These are phyloP conservation scores for Crocallis elinguaria DNA, from an alignment of 2,888 invertebrate species.

Conservation along the genomic window DNA sequence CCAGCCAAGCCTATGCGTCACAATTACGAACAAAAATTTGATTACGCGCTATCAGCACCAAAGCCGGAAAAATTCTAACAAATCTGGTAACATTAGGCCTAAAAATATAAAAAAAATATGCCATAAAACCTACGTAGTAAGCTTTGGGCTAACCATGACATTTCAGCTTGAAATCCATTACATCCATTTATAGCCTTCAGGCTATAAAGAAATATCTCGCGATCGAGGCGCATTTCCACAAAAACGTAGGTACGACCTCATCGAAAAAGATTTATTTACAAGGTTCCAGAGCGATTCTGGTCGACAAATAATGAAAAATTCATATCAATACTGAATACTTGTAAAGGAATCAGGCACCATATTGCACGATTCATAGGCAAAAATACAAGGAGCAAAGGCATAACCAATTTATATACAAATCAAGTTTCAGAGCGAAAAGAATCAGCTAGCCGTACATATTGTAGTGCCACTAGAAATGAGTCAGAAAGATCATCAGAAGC, in stretches of 20 bases:
- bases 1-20: background rate
- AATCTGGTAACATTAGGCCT: slow-evolving; percentile 3
- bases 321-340: background rate
- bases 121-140: slow-evolving; percentile 3
- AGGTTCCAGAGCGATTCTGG: slow-evolving; percentile 7
- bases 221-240: slow-evolving; percentile 10
- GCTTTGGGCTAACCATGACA: background rate
- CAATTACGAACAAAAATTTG: background rate
- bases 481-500: too few relatives aligned
- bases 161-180: slow-evolving; percentile 4
- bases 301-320: slow-evolving; percentile 4
- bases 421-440: too few relatives aligned
- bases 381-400: too few relatives aligned
- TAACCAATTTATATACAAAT: too few relatives aligned
- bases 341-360: too few relatives aligned
- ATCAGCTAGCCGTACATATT: too few relatives aligned
- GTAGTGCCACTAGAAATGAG: too few relatives aligned
- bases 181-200: too few relatives aligned
- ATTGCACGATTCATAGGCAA: too few relatives aligned
- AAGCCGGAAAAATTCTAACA: background rate
- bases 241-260: slow-evolving; percentile 11
- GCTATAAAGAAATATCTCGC: slow-evolving; percentile 7
- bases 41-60: background rate
- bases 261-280: slow-evolving; percentile 7
- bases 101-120: background rate